These are phyloP conservation scores for Melinaea marsaeus DNA, from an alignment of 2,888 invertebrate genomes.

Conservation along the genomic window DNA sequence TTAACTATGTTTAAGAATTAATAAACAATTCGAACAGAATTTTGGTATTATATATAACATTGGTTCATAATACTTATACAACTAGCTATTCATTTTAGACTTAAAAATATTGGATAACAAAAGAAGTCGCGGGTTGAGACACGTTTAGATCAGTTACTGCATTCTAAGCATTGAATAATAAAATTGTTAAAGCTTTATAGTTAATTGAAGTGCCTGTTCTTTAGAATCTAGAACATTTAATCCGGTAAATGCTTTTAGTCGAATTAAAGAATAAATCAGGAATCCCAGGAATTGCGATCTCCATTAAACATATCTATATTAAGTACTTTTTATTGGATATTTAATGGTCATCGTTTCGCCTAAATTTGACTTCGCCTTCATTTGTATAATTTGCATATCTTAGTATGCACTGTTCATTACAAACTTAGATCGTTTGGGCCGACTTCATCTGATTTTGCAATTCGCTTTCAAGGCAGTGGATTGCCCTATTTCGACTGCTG, in stretches of 20 bases:
- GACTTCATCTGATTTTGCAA: constrained; percentile 10
- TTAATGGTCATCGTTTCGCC: no score
- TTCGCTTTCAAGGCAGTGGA: constrained; percentile 7
- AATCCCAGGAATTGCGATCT: no score
- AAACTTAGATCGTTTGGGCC: constrained; percentile 16
- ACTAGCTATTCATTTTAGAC: no score
- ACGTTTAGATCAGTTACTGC: neutral
- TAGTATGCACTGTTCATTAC: constrained; percentile 29
- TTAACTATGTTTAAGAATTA: no score
- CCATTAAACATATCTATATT: no score
- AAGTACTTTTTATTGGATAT: no score
- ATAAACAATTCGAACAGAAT: no score
- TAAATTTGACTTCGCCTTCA: neutral
- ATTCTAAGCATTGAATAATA: neutral
- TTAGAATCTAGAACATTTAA: neutral
- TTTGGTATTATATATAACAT: no score
- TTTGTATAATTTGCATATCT: constrained; percentile 43
- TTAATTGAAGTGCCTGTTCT: neutral
- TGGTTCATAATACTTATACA: no score
- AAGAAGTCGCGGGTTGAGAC: neutral
- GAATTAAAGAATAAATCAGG: constrained; percentile 2
- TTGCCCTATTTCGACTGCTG: no score
- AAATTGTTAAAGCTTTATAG: neutral
- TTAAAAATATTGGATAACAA: no score
- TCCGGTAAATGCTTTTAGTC: neutral